Evolutionary conservation across 2,888 invertebrate species (phyloP), one percentile per base, ranked within the genome.

Genomic region (Panopea generosa): DNA sequence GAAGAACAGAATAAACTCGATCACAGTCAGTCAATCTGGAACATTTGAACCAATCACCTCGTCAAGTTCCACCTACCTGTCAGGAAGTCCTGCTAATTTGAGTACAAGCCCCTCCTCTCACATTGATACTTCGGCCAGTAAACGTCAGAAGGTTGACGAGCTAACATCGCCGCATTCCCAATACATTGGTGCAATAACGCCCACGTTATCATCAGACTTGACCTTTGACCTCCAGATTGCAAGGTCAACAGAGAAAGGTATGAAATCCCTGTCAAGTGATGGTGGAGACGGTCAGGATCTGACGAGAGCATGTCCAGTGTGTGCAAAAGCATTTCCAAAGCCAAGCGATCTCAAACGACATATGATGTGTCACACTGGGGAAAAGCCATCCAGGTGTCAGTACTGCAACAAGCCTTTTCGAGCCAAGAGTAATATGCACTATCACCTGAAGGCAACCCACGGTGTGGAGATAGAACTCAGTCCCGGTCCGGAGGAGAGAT

Each of bases 321-420:
- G 91, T 69, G 79, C 86, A 9, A 90, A 90, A 73, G 84, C 86
- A 26, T 91, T 89, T 69, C 83, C 84, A 40, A 91, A 91, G 69
- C 91, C 90, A 27, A 90, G 90, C 62, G 91, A 91, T 77, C 82
- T 90, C 55, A 89, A 89, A 71, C 86, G 91, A 6, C 91, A 91
- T 75, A 84, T 90, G 85, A 88, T 90, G 89, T 88, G 89, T 57
- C 91, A 91, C 69, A 90, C 90, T 14, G 91, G 90, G 40, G 90
- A 90, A 55, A 84, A 87, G 50, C 90, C 90, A 6, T 90, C 88
- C 75, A 84, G 84, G 55, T 91, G 91, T 82, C 82, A 87, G 82
- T 82, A 81, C 16, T 91, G 91, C 84, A 85, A 83, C 7, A 90
- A 90, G 75, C 86, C 86, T 33, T 91, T 91, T 83, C 88, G 89